Base-by-base conservation (phyloP, 2,888 invertebrate genomes). In the Notodonta dromedarius region DNA sequence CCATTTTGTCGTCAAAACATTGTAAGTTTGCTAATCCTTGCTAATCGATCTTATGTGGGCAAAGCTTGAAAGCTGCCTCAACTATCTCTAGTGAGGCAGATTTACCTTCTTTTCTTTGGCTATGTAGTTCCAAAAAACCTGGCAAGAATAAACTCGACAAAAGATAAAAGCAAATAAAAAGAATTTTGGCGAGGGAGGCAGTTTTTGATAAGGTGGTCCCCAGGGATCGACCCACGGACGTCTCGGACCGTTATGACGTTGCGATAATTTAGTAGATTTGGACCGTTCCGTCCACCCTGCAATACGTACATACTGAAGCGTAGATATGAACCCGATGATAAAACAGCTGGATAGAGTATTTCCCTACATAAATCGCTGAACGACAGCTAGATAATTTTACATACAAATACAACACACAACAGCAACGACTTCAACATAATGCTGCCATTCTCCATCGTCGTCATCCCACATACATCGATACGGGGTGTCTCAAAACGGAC, bases 121-220 rank as follows among this genome's bases (percentile, higher is more conserved):
- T 13, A 48, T 48, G 6, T n/a, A 46, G 13, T 46, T n/a, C 46
- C 46, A 46, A 4, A 50, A 52, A 59, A 57, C 63, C 63, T 40
- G 44, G 61, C 62, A 50, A 68, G 67, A 69, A 70, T 68, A 75
- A 70, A 62, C 56, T 61, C 60, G 61, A 57, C 16, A 59, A 65
- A 24, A 68, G 73, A 76, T 76, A 74, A 77, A 78, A 79, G 76
- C 70, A 79, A 75, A 79, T 75, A 80, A 72, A 66, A 69, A 66
- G 73, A 78, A 78, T 66, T 76, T 72, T 71, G n/a, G n/a, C 70
- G 55, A 12, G 61, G 61, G 62, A 61, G 60, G 69, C 65, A 73
- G 70, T 77, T 77, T 75, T 73, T 80, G 80, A 82, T 81, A 81
- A 77, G 77, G 70, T 69, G 70, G 56, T 71, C 84, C 74, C 83